Evolutionary conservation across 2,888 invertebrate species (phyloP), one percentile per base, ranked within the genome.

Genomic region (Lasioglossum oenotherae): DNA sequence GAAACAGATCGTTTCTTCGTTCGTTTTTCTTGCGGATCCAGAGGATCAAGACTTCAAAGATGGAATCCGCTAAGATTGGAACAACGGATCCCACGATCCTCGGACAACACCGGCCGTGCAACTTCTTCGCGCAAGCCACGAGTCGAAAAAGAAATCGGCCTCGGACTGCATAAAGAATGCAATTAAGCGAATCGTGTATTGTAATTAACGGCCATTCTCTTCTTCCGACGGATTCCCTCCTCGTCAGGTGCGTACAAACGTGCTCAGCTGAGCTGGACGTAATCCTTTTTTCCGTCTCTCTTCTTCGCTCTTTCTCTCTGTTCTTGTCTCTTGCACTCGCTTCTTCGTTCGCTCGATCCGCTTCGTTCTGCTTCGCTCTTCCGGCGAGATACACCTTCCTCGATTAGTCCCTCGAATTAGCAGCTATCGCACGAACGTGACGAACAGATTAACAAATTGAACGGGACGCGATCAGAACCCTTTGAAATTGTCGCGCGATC

Each of bases 141-240:
- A n/a, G 23, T 76, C 85, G 91, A 78, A 80, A 90, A 92, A 89
- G 90, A 89, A 89, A 92, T 91, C 88, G 88, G 87, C 87, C 81
- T 85, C 82, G 87, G 89, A 86, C 89, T 88, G 92, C 93, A 93
- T 93, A 93, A 93, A 93, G 91, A 93, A 92, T 92, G 93, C 90
- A 93, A 93, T 93, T 92, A 93, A 93, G 90, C 88, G 91, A 89
- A 91, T 92, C 92, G 90, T 87, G 90, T 87, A 91, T 90, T 91
- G 92, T 91, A 92, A 93, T 92, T 93, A 92, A 90, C 89, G 90
- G 88, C 88, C 91, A 89, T 91, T 91, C 89, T 89, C 88, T 87
- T 88, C 90, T 90, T 89, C 87, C 82, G 81, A 80, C 80, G 77
- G 88, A 85, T 86, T 86, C 86, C 80, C 84, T 85, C 81, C 80